Evolutionary conservation across 2,888 invertebrate genomes (phyloP).

Genomic region (Bembecia ichneumoniformis): DNA sequence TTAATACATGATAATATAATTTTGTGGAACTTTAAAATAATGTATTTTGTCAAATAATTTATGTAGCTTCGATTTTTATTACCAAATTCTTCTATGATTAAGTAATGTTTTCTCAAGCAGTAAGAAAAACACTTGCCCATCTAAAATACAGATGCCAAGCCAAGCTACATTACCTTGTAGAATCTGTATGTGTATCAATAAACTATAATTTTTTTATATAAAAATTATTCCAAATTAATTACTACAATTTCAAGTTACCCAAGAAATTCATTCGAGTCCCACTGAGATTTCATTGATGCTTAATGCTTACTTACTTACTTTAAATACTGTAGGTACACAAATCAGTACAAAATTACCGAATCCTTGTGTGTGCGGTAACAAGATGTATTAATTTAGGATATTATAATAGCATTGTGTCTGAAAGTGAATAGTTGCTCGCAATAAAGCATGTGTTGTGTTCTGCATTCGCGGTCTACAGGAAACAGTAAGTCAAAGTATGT

Average conservation of each 20-base stretch:
- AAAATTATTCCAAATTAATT: no score
- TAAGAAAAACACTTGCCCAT: no score
- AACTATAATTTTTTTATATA: no score
- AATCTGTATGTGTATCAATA: neutral
- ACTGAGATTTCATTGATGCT: no score
- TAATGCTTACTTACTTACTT: neutral
- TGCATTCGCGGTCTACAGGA: constrained; percentile 77
- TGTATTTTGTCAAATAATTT: no score
- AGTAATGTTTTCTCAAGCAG: no score
- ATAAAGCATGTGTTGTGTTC: constrained; percentile 71
- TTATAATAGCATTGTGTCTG: constrained; percentile 30
- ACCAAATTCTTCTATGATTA: no score
- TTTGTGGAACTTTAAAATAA: no score
- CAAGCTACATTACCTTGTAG: neutral
- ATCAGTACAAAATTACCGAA: constrained; percentile 24
- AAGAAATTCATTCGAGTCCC: no score
- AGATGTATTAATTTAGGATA: constrained; percentile 14
- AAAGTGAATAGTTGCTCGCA: constrained; percentile 46
- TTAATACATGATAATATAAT: no score
- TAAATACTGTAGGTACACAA: neutral
- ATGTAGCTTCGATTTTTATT: no score
- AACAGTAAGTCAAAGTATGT: constrained; percentile 81
- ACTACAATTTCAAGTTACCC: no score
- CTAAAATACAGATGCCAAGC: neutral
- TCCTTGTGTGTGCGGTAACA: constrained; percentile 54